Base-by-base conservation (phyloP, 1,140 invertebrate species). In the Triops longicaudatus region DNA sequence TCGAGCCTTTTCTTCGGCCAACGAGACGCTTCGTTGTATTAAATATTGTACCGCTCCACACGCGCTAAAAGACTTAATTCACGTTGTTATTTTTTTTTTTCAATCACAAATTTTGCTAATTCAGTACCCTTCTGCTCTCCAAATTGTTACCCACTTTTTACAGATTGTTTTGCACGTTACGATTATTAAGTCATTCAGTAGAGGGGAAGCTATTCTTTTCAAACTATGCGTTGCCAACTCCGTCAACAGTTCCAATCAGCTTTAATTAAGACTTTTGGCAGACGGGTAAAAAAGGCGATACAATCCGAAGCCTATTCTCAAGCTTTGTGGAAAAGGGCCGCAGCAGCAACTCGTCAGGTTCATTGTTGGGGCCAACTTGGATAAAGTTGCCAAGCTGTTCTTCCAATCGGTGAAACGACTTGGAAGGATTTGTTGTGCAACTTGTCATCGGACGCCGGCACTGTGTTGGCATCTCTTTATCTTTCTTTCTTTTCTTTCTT, bases 231-330 rank as follows among this genome's bases (percentile, higher is more conserved):
- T 63, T 63, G 50, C 9, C 22, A 22, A 63, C 6, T 17, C 50
- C 50, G 50, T 5, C 31, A 37, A 37, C 31, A 37, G 31, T 37
- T 37, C 31, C 31, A 2, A 37, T 17, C 50, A 63, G 50, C 50
- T 63, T 63, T 63, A 63, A 63, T 63, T 63, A 63, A 63, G 50
- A 63, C 50, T 63, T 63, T 63, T 63, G 50, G 50, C 50, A 63
- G 50, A 22, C 50, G 22, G 22, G 1, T 4, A 63, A 63, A 63
- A 63, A 63, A 22, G 50, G 3, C 44, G 43, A 63, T 63, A 22
- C 22, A n/a, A n/a, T 63, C 9, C 50, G 17, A 63, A 63, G n/a
- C n/a, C 22, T 63, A n/a, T 63, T 22, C 22, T 22, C 31, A 37
- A 63, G 10, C 22, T 63, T 5, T 11, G 0, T 3, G 14, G 22